Conservation (phyloP, 30 jellyfish, hydroid and myxozoan genomes). For the Nemopilema nomurai region DNA sequence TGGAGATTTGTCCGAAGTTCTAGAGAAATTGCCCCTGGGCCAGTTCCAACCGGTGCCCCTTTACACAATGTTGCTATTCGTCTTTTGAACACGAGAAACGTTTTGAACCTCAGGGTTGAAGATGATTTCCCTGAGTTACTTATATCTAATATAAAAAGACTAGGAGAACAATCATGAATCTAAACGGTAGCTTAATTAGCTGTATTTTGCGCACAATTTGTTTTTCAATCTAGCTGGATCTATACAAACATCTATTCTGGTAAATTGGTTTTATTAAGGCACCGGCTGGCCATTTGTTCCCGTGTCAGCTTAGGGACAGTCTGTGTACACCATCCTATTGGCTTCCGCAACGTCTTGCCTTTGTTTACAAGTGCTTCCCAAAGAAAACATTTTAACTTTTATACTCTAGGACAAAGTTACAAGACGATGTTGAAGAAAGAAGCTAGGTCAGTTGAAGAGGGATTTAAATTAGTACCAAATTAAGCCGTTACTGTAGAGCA, state of each 20-base stretch:
- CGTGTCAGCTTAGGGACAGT: neutral
- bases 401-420: neutral
- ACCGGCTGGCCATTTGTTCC: neutral
- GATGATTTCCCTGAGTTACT: neutral
- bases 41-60: too few species aligned
- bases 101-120: too few species aligned
- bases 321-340: neutral
- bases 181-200: too few species aligned
- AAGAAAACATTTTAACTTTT: neutral
- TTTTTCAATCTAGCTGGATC: neutral
- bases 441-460: neutral
- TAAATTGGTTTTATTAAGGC: neutral
- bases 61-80: neutral
- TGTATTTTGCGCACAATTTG: neutral
- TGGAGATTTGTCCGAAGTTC: too few species aligned
- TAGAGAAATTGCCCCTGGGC: too few species aligned
- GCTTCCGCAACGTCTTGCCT: neutral
- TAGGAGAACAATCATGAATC: neutral
- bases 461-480: neutral
- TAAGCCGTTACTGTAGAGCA: neutral
- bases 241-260: neutral
- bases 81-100: neutral
- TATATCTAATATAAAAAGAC: too few species aligned
- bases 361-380: neutral
- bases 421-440: neutral